A percentile compares a stretch with the other conserved stretches of the same genome.
phyloP scores from a whole-genome alignment of 2,113 vertebrate genomes.

The Muscicapa adusta region DNA sequence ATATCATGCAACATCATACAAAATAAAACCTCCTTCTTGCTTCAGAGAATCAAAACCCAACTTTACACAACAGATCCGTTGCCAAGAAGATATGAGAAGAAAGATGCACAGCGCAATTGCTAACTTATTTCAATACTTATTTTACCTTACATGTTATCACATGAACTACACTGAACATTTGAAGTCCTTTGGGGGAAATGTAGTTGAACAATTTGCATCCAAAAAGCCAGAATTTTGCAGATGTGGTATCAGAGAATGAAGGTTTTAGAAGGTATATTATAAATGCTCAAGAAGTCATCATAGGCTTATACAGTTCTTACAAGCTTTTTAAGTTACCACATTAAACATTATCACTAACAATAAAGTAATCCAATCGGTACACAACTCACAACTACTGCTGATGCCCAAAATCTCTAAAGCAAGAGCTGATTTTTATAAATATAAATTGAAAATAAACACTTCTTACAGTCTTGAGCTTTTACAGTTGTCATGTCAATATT shows the following conservation, averaged over 20 bases:
- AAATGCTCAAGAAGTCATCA: background rate
- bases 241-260: background rate
- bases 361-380: background rate
- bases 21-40: background rate
- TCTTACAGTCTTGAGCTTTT: background rate
- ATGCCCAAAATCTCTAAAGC: background rate
- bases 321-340: background rate
- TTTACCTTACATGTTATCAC: background rate
- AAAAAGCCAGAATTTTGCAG: background rate
- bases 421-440: background rate
- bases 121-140: background rate
- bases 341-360: constrained; percentile 23
- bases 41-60: background rate
- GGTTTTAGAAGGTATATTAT: background rate
- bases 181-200: background rate
- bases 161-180: background rate
- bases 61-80: background rate
- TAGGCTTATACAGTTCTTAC: background rate
- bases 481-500: background rate
- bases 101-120: background rate
- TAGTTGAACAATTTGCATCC: background rate
- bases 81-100: background rate
- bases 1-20: background rate
- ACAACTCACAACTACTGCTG: background rate
- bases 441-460: background rate